Percentiles rank a stretch among this genome's conserved stretches.
phyloP scores from a whole-genome alignment of 2,888 invertebrate genomes.

The Smittia sp. region DNA sequence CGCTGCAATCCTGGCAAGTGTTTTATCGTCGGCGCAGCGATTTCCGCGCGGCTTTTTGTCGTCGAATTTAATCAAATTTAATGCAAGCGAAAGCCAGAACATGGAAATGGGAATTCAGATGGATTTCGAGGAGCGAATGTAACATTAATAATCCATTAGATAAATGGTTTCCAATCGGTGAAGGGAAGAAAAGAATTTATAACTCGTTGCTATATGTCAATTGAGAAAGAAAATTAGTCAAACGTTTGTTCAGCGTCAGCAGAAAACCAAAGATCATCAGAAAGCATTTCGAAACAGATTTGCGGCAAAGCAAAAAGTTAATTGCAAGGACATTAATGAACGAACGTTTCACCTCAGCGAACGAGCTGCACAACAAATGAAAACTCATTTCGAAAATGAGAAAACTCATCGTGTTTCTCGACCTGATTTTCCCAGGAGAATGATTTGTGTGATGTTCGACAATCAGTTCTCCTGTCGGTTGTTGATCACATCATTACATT shows the following conservation, averaged over 20 bases:
- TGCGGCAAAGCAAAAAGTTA: slow-evolving; percentile 24
- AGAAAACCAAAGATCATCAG: slow-evolving; percentile 13
- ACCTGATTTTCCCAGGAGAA: slow-evolving; percentile 14
- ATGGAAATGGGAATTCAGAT: background rate
- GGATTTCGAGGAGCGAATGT: background rate
- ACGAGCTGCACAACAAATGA: slow-evolving; percentile 5
- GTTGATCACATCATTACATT: no score
- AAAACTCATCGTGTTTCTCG: slow-evolving; percentile 1
- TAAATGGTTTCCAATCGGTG: background rate
- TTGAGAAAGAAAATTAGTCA: background rate
- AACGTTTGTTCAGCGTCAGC: background rate
- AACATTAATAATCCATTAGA: slow-evolving; percentile 39
- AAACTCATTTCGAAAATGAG: slow-evolving; percentile 35
- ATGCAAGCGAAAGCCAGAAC: slow-evolving; percentile 20
- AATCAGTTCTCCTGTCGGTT: background rate
- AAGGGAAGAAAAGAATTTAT: background rate
- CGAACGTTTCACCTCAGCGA: background rate
- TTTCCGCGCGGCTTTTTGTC: background rate
- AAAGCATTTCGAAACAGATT: background rate
- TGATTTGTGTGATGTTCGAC: slow-evolving; percentile 30
- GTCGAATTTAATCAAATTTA: slow-evolving; percentile 27
- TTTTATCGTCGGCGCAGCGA: background rate
- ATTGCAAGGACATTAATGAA: slow-evolving; percentile 2
- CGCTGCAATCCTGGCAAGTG: no score
- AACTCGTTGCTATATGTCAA: background rate